These are phyloP conservation scores for Phoxinus phoxinus DNA, from an alignment of 2,113 vertebrate species.

Conservation along the genomic window DNA sequence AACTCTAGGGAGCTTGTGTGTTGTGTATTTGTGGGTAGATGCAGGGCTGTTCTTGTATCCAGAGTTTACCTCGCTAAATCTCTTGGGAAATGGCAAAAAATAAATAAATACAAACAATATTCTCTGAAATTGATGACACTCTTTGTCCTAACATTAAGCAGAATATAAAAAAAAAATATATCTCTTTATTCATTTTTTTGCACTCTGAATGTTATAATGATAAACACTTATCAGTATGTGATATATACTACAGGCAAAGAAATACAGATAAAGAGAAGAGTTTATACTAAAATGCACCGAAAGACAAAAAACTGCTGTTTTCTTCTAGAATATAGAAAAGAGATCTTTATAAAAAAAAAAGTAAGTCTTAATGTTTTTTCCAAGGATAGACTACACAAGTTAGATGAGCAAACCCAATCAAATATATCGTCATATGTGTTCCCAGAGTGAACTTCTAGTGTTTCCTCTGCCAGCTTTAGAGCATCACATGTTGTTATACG, in stretches of 20 bases:
- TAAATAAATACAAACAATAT: neutral
- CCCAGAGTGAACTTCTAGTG: neutral
- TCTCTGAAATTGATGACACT: neutral
- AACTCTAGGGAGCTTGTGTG: conserved; percentile 23
- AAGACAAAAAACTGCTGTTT: neutral
- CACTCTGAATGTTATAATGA: neutral
- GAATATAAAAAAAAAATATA: neutral
- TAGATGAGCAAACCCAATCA: conserved; percentile 35
- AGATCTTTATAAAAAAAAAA: neutral
- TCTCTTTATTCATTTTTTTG: neutral
- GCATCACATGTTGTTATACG: conserved; percentile 20
- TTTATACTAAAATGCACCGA: neutral
- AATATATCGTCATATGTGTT: conserved; percentile 29
- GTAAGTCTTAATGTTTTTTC: conserved; percentile 15
- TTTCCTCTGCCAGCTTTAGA: conserved; percentile 18
- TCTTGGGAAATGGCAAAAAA: neutral
- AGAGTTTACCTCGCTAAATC: neutral
- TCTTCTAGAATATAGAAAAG: neutral
- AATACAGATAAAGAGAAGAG: neutral
- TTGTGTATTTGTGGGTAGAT: conserved; percentile 3
- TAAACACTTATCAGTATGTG: neutral
- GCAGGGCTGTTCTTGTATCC: conserved; percentile 20
- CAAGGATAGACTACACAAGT: conserved; percentile 21
- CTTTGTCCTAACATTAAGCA: neutral
- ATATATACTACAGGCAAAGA: neutral